Conservation (phyloP, 2,113 vertebrate genomes). For the Ophiodon elongatus region DNA sequence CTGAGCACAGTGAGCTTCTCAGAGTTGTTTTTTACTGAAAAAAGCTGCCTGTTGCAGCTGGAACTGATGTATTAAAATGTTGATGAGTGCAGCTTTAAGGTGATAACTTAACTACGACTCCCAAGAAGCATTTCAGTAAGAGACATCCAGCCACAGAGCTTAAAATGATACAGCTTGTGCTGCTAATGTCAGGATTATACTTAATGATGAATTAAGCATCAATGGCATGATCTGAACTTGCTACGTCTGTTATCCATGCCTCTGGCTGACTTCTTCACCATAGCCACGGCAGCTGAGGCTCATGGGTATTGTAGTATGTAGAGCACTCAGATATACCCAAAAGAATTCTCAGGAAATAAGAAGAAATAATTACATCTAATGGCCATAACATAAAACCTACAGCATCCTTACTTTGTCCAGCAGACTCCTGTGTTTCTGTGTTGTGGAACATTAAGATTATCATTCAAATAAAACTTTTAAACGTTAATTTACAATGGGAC, state of each 20-base stretch:
- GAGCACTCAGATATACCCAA: too few relatives aligned
- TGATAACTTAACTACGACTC: not conserved
- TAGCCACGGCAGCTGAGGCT: not conserved
- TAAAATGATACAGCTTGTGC: not conserved
- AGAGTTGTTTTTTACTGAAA: too few relatives aligned
- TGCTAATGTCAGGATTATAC: not conserved
- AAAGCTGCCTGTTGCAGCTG: too few relatives aligned
- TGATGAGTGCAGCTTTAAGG: not conserved
- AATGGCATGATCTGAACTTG: not conserved
- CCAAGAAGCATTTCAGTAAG: not conserved
- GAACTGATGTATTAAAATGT: too few relatives aligned
- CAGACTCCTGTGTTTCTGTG: not conserved
- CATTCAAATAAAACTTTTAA: not conserved
- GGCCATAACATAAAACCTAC: not conserved
- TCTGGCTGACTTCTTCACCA: not conserved
- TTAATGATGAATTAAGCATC: not conserved
- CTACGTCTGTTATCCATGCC: not conserved
- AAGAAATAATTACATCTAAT: not conserved
- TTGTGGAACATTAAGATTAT: not conserved
- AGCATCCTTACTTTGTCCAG: not conserved
- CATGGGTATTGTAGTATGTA: slow-evolving; percentile 10
- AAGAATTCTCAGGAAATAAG: not conserved
- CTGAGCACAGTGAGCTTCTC: too few relatives aligned
- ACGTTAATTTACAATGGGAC: not conserved
- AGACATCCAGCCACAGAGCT: not conserved